Base-by-base conservation (phyloP, 2,113 vertebrate species). In the Glaucomys volans region DNA sequence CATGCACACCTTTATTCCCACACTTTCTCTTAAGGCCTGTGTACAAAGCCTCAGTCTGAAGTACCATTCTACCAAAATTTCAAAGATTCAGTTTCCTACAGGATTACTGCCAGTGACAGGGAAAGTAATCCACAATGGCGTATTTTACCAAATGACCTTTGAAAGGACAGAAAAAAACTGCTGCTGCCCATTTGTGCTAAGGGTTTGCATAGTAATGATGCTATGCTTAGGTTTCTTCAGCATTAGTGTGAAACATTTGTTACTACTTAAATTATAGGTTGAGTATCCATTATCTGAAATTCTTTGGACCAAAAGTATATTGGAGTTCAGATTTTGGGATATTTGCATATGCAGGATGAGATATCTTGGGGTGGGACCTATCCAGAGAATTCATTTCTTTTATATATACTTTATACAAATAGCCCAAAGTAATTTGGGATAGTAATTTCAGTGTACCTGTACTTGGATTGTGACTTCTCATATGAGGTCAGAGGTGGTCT, bases 71-170 rank as follows among this genome's bases (percentile, higher is more conserved):
- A 17, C 72, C 72, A 87, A 92, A 88, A 69, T 40, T 17, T 28
- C 77, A 40, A 75, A 32, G n/a, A 88, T 30, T 64, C 37, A 14
- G 30, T 17, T 14, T 84, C 17, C 54, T 52, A 24, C 2, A n/a
- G 11, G 8, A n/a, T 50, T 0, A 0, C 26, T 54, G 69, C 16
- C 22, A 40, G 17, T 10, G 37, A 83, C 24, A 44, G 0, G 16
- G 40, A 44, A 83, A 26, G 4, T n/a, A 71, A 64, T 10, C 24
- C 47, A 64, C 8, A 9, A 62, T 18, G 18, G 20, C 52, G 24
- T 28, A 59, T 69, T 85, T 37, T 42, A 47, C 14, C 30, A 72
- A 44, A 26, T 67, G 35, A 17, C 28, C 20, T 47, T 13, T 40
- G 72, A 91, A 37, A 86, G 50, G 30, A 30, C 32, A 26, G 22